Evolutionary conservation across 2,797 vertebrate genomes (phyloP).

Genomic region (Geotrypetes seraphini): DNA sequence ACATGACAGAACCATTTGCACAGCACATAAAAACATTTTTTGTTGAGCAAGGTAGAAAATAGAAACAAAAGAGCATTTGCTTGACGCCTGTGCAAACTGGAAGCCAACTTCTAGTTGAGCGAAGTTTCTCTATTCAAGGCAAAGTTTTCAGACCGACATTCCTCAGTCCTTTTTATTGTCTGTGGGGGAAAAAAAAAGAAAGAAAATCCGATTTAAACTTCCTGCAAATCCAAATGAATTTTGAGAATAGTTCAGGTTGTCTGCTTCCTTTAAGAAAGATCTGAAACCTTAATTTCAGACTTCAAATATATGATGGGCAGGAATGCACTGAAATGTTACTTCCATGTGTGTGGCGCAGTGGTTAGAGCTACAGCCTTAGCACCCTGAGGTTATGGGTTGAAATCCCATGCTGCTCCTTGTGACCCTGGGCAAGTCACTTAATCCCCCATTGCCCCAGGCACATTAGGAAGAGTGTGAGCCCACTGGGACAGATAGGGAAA

Average conservation of each 20-base stretch:
- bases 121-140: slow-evolving; percentile 91
- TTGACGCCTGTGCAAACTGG: slow-evolving; percentile 82
- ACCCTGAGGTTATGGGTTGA: no score
- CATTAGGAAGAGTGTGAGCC: no score
- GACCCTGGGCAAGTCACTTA: no score
- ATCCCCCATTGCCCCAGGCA: no score
- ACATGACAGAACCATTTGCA: slow-evolving; percentile 78
- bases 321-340: no score
- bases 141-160: slow-evolving; percentile 83
- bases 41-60: slow-evolving; percentile 77
- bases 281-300: no score
- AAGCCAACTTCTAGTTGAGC: slow-evolving; percentile 84
- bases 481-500: no score
- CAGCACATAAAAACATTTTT: slow-evolving; percentile 69
- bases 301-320: no score
- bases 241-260: slow-evolving; percentile 10
- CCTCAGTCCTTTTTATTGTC: slow-evolving; percentile 82
- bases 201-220: slow-evolving; percentile 27
- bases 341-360: no score
- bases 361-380: no score
- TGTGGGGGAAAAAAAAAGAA: slow-evolving; percentile 65
- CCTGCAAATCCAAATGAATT: slow-evolving; percentile 30
- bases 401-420: no score
- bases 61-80: slow-evolving; percentile 58
- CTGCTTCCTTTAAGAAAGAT: no score